Base-by-base conservation (phyloP, 2,797 vertebrate species). In the Taeniopygia guttata region DNA sequence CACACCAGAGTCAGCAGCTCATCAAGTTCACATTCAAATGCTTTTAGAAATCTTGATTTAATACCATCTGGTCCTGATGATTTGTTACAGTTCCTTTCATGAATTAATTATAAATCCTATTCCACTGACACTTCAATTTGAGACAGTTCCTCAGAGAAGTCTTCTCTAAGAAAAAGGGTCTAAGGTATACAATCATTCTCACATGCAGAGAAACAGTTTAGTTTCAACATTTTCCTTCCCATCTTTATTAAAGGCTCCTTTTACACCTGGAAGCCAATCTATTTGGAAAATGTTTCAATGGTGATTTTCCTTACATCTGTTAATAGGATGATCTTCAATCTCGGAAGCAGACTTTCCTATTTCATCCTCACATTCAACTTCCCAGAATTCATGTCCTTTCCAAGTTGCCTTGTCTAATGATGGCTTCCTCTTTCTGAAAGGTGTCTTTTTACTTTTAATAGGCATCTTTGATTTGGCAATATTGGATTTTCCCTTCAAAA, bases 11-110 rank as follows among this genome's bases (percentile, higher is more conserved):
- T 93, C 93, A 79, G 95, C 2, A 0, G 85, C 80, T 95, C 95
- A 96, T 96, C 91, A 91, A 95, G 93, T 94, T 88, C 93, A 95
- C 77, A 94, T 96, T 95, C 90, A 96, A 96, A 96, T 90, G 77
- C 91, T 94, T 94, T 87, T 76, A 82, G 83, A 95, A 96, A 95
- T 73, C 90, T 91, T 95, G 93, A 96, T 95, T 96, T 95, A 96
- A 95, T 87, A 91, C 85, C 91, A 90, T 84, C 85, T 95, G 62
- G 93, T 95, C 67, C 59, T 79, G 85, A 91, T 82, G 94, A 96
- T 95, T 90, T 96, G 85, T 90, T 93, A 95, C 85, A 93, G 83
- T 73, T 94, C 70, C 83, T 82, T 96, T 88, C 91, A 93, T 66
- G 85, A 93, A 96, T 95, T 96, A 96, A 96, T 96, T 96, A 95